phyloP scores from a whole-genome alignment of 2,888 invertebrate species.

The Caenorhabditis afra region DNA sequence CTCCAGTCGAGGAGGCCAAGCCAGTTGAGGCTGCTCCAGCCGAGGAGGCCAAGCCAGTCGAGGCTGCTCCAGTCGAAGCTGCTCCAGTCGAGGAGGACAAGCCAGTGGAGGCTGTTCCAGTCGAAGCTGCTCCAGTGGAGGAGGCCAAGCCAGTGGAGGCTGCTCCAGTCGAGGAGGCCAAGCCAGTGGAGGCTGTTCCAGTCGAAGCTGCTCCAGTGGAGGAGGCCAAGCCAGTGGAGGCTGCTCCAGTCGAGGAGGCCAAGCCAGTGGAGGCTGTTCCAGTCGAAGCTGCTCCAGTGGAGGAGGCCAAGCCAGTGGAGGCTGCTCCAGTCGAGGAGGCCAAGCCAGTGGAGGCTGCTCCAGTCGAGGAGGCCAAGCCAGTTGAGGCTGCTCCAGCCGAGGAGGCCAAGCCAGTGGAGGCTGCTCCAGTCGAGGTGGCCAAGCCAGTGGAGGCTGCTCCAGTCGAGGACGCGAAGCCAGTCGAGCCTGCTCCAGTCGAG shows the following conservation, averaged over 20 bases:
- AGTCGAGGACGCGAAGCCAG: not conserved
- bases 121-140: constrained; percentile 16
- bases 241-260: no score
- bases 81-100: constrained; percentile 38
- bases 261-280: no score
- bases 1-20: no score
- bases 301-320: constrained; percentile 6
- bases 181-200: not conserved
- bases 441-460: no score
- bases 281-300: constrained; percentile 4
- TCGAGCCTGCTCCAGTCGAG: constrained; percentile 25
- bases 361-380: constrained; percentile 9
- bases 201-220: no score
- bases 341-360: not conserved
- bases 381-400: no score
- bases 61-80: constrained; percentile 27
- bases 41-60: constrained; percentile 24
- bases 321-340: constrained; percentile 11
- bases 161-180: constrained; percentile 24
- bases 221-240: no score
- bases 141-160: constrained; percentile 15
- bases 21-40: constrained; percentile 11
- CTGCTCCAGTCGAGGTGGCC: constrained; percentile 25
- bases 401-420: constrained; percentile 1
- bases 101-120: constrained; percentile 17